A percentile compares a stretch with the other conserved stretches of the same genome.
These are phyloP conservation scores for Spisula solida DNA, from an alignment of 2,888 invertebrate species.

Conservation along the genomic window DNA sequence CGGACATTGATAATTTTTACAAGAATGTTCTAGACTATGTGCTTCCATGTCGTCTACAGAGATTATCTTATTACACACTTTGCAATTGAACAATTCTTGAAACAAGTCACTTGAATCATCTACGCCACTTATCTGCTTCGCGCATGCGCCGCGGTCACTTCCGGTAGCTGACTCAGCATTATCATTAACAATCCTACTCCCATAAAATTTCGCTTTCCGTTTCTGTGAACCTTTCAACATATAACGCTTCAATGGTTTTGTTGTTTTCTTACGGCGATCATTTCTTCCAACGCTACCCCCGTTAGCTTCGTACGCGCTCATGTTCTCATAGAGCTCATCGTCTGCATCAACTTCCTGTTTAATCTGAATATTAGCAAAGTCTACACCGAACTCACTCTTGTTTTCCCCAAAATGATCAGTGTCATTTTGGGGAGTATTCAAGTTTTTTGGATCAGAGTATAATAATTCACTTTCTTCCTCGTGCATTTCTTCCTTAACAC, in stretches of 20 bases:
- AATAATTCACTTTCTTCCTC: conserved; percentile 56
- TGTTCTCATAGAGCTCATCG: conserved; percentile 47
- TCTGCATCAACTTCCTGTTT: conserved; percentile 56
- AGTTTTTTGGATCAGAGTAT: conserved; percentile 66
- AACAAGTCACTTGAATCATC: conserved; percentile 64
- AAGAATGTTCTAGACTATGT: conserved; percentile 75
- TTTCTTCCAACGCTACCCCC: background rate
- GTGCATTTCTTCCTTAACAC: conserved; percentile 58
- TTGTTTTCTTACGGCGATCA: background rate
- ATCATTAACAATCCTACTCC: conserved; percentile 50
- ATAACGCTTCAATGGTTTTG: conserved; percentile 43
- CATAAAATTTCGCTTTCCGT: conserved; percentile 57
- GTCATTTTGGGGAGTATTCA: conserved; percentile 73
- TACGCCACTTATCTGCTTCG: background rate
- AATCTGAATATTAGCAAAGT: conserved; percentile 42
- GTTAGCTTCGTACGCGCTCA: conserved; percentile 35
- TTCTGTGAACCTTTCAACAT: conserved; percentile 63
- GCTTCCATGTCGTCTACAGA: conserved; percentile 76
- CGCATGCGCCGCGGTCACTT: background rate
- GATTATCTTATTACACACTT: conserved; percentile 79
- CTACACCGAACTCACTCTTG: conserved; percentile 39
- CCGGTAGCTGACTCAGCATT: background rate
- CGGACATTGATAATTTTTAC: conserved; percentile 66
- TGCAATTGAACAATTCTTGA: conserved; percentile 81
- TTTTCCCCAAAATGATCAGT: conserved; percentile 67